phyloP scores from a whole-genome alignment of 2,888 invertebrate species.

The Steinernema carpocapsae region DNA sequence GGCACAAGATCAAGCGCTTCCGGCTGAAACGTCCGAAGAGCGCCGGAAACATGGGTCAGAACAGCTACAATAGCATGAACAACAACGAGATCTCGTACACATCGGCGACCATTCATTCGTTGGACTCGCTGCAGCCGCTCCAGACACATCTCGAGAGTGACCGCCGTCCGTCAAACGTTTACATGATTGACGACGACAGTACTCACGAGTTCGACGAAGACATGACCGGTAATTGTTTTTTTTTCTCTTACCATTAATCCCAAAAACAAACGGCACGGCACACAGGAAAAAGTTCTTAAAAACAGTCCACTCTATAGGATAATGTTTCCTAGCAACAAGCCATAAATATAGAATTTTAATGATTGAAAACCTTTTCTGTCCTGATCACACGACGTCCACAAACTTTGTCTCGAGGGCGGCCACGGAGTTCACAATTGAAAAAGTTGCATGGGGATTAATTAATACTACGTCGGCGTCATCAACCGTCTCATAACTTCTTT shows the following conservation, averaged over 20 bases:
- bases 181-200: slow-evolving; percentile 67
- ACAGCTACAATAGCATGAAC: slow-evolving; percentile 30
- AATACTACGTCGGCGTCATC: no score
- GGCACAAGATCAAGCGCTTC: slow-evolving; percentile 42
- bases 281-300: slow-evolving; percentile 1
- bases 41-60: slow-evolving; percentile 52
- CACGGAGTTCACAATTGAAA: no score
- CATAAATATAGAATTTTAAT: neutral
- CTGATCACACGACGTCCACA: no score
- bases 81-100: slow-evolving; percentile 58
- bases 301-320: neutral
- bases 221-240: slow-evolving; percentile 48
- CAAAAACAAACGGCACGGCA: neutral
- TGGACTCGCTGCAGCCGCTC: slow-evolving; percentile 46
- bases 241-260: neutral
- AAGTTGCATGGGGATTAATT: no score
- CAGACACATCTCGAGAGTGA: neutral
- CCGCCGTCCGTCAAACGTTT: slow-evolving; percentile 58
- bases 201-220: slow-evolving; percentile 67
- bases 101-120: slow-evolving; percentile 63
- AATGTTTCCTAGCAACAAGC: no score
- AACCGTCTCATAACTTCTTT: no score
- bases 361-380: neutral
- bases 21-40: slow-evolving; percentile 62
- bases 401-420: no score